Evolutionary conservation across 2,113 vertebrate species (phyloP), one percentile per base, ranked within the genome.

Genomic region (Mirza zaza): DNA sequence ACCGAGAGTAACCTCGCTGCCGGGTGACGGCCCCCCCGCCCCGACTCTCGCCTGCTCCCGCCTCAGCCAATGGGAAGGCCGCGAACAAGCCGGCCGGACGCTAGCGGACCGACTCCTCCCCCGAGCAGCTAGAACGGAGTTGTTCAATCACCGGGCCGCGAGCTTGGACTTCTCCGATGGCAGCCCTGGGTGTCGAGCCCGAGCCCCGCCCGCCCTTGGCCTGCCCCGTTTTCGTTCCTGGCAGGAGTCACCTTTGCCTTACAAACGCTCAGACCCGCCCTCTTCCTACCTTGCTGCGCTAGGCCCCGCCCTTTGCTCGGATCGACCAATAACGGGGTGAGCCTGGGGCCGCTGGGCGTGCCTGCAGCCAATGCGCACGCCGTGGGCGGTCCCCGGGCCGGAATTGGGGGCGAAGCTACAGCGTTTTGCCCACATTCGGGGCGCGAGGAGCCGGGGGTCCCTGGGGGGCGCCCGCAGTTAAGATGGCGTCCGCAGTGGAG

Each of bases 1-100:
- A 97, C 98, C 98, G 98, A 89, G 29, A 98, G 97, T 99, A 99
- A 98, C 98, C 98, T 96, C 97, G 9, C 15, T 12, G 65, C 39
- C n/a, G 57, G 89, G 91, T 57, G 75, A 70, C 20, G 94, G 93
- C 98, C 97, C 73, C 70, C 97, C 98, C 97, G 34, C 76, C 93
- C 92, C 14, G 94, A 95, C 97, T 97, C 98, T 98, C 98, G 96
- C 98, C 98, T 98, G 98, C 98, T 98, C 95, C 50, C 21, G 20
- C n/a, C 89, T 39, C 96, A 95, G 97, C 98, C 98, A 98, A 98
- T 98, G 45, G 89, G 61, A 79, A 97, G 83, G 52, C 90, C 61
- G 96, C 52, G 90, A 96, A 52, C 61, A 2, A 70, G 93, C 93
- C 82, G 50, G 92, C 93, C 57, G 79, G 97, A 76, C 97, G 48